Percentiles rank a stretch among this genome's conserved stretches.
Evolutionary conservation across 2,888 invertebrate genomes (phyloP).

Genomic region (Pseudeuparius sepicola): DNA sequence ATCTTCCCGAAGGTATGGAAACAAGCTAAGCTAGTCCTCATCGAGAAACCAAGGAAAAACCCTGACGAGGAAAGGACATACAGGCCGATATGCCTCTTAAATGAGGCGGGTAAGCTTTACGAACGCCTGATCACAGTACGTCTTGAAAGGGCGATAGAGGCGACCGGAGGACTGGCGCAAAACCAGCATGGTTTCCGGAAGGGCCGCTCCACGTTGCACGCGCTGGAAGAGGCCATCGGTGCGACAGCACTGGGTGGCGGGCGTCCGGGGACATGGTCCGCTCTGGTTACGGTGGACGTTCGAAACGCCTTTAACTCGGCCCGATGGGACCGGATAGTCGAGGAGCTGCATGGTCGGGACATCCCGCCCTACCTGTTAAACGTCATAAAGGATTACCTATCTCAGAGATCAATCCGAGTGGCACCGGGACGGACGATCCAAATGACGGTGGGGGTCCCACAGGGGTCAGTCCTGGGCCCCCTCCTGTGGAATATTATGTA

Average conservation of each 20-base stretch:
- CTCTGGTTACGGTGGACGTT: no score
- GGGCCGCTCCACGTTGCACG: conserved; percentile 9
- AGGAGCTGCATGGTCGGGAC: background rate
- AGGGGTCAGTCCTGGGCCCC: conserved; percentile 18
- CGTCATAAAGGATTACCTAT: conserved; percentile 1
- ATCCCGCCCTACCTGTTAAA: background rate
- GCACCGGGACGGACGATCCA: background rate
- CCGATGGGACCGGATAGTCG: no score
- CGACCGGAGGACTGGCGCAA: background rate
- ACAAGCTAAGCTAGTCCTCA: no score
- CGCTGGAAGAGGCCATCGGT: conserved; percentile 4
- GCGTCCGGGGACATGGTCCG: no score
- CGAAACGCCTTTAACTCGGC: no score
- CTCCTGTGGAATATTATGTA: conserved; percentile 18
- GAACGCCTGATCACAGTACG: conserved; percentile 8
- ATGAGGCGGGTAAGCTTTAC: conserved; percentile 8
- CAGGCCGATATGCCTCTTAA: conserved; percentile 11
- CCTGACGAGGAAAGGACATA: no score
- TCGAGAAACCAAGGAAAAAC: no score
- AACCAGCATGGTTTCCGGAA: conserved; percentile 11
- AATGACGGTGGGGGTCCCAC: conserved; percentile 15
- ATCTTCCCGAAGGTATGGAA: no score
- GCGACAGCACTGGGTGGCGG: no score
- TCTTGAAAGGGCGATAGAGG: conserved; percentile 2
- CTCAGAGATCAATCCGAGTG: conserved; percentile 4